Evolutionary conservation across 2,797 vertebrate genomes (phyloP).

Genomic region (Leucoraja ocellata): DNA sequence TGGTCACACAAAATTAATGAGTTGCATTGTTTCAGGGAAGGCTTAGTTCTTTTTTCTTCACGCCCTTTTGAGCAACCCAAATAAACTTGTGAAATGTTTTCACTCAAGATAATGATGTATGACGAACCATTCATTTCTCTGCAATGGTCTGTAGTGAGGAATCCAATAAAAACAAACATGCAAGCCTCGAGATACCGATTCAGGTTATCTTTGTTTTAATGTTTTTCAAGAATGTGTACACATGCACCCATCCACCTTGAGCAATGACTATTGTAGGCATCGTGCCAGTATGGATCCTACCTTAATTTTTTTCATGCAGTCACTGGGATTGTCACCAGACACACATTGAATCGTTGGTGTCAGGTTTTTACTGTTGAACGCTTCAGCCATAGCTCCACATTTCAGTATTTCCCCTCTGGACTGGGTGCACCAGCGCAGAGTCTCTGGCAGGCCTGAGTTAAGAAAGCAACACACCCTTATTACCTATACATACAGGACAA

Average conservation of each 20-base stretch:
- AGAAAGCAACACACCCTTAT: background rate
- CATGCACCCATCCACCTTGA: conserved; percentile 52
- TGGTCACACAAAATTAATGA: background rate
- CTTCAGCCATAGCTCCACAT: conserved; percentile 71
- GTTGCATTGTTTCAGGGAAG: background rate
- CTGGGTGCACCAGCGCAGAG: conserved; percentile 79
- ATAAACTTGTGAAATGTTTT: background rate
- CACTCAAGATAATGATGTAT: background rate
- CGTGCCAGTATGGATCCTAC: conserved; percentile 44
- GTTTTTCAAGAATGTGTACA: background rate
- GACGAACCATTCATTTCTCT: background rate
- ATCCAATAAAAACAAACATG: background rate
- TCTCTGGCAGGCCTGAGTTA: conserved; percentile 56
- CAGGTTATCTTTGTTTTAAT: background rate
- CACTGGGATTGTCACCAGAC: conserved; percentile 60
- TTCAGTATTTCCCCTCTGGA: conserved; percentile 75
- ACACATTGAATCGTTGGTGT: conserved; percentile 73
- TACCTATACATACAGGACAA: background rate
- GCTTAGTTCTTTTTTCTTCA: too few relatives aligned
- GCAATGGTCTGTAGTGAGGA: background rate
- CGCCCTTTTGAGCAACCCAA: background rate
- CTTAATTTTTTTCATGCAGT: conserved; percentile 74
- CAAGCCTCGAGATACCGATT: background rate
- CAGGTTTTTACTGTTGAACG: conserved; percentile 63
- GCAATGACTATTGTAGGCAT: conserved; percentile 41